Evolutionary conservation across 2,888 invertebrate genomes (phyloP).

Genomic region (Uloborus plumipes): DNA sequence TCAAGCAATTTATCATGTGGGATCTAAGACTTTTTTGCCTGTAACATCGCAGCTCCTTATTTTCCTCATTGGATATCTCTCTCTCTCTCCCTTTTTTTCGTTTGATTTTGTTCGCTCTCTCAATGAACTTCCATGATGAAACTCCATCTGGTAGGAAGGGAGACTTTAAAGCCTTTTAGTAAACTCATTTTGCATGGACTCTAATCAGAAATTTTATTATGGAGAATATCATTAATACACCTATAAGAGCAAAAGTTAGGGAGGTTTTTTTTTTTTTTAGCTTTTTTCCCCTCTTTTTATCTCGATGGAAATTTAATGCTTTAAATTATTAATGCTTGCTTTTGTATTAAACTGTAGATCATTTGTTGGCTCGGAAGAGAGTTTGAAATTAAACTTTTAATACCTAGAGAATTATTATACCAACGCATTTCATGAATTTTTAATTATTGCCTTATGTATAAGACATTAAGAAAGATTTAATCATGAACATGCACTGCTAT

Average conservation of each 20-base stretch:
- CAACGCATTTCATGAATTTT: too few species aligned
- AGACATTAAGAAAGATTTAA: too few species aligned
- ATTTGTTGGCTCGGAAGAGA: conserved; percentile 8
- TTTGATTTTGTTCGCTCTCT: neutral
- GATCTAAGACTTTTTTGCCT: conserved; percentile 25
- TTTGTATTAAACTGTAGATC: conserved; percentile 12
- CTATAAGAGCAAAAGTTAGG: conserved; percentile 4
- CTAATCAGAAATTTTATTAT: conserved; percentile 55
- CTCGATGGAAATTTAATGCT: conserved; percentile 28
- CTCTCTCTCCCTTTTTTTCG: neutral
- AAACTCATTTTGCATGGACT: conserved; percentile 47
- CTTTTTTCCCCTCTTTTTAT: neutral
- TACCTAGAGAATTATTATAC: too few species aligned
- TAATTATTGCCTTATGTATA: too few species aligned
- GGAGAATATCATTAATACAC: conserved; percentile 56
- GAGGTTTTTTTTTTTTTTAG: conserved; percentile 22
- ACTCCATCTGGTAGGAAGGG: neutral
- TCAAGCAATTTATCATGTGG: conserved; percentile 47
- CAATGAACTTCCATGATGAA: conserved; percentile 14
- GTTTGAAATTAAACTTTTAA: conserved; percentile 20
- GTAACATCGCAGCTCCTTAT: conserved; percentile 17
- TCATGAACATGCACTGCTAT: too few species aligned
- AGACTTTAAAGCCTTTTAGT: conserved; percentile 47
- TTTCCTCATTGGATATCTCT: neutral
- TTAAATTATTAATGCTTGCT: conserved; percentile 48